These are phyloP conservation scores for Macrochelys suwanniensis DNA, from an alignment of 2,797 vertebrate species.

Conservation along the genomic window DNA sequence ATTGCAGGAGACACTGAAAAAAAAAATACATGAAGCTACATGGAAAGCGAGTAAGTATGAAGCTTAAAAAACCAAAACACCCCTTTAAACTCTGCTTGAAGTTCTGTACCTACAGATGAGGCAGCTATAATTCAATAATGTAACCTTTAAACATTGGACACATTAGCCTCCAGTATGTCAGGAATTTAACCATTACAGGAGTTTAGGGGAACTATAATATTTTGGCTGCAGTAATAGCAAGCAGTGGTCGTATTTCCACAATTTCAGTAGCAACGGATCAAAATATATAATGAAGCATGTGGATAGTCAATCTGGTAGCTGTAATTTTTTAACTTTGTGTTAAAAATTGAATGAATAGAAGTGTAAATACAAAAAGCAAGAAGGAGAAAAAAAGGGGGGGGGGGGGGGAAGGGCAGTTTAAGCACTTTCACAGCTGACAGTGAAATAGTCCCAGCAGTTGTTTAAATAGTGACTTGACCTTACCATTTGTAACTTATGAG, in stretches of 20 bases:
- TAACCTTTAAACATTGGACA: constrained; percentile 7
- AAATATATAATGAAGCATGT: constrained; percentile 63
- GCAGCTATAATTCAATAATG: constrained; percentile 9
- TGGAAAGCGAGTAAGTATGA: constrained; percentile 11
- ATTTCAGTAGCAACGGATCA: constrained; percentile 60
- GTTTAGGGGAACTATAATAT: constrained; percentile 44
- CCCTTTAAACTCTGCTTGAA: constrained; percentile 8
- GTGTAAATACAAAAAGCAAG: constrained; percentile 31
- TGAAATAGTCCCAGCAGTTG: constrained; percentile 56
- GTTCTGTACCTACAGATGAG: neutral
- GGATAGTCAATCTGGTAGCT: constrained; percentile 56
- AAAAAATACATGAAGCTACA: constrained; percentile 59
- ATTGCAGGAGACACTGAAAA: constrained; percentile 68
- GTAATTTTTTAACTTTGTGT: constrained; percentile 70
- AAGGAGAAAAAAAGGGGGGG: neutral
- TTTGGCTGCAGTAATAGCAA: constrained; percentile 34
- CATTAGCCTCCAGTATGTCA: constrained; percentile 13
- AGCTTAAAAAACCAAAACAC: neutral
- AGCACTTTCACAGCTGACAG: constrained; percentile 39
- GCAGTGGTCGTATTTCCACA: constrained; percentile 41
- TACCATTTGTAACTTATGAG: constrained; percentile 54
- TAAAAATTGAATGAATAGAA: constrained; percentile 54
- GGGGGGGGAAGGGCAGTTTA: neutral
- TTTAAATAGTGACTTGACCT: constrained; percentile 46
- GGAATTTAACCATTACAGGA: constrained; percentile 60